Conservation (phyloP, 2,797 vertebrate genomes). For the Lithobates pipiens region DNA sequence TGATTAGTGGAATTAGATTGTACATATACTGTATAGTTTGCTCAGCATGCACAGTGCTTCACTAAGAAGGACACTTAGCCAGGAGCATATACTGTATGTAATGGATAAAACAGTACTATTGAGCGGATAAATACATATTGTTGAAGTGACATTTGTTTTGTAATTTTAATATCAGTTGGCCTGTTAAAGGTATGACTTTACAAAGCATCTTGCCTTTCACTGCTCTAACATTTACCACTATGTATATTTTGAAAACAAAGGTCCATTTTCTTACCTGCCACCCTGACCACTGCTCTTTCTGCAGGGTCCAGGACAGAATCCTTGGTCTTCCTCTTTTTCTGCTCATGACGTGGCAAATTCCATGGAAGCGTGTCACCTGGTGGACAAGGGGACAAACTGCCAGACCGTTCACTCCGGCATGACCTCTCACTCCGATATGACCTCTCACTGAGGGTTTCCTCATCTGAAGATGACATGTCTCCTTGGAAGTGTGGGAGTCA, state of each 20-base stretch:
- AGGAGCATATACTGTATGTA: too few relatives aligned
- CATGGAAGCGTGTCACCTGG: conserved; percentile 93
- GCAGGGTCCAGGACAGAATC: conserved; percentile 96
- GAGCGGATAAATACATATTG: too few relatives aligned
- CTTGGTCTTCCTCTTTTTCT: conserved; percentile 95
- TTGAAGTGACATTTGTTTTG: too few relatives aligned
- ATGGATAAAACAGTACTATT: too few relatives aligned
- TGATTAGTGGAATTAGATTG: too few relatives aligned
- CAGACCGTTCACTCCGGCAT: conserved; percentile 80
- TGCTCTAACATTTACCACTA: too few relatives aligned
- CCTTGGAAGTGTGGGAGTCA: conserved; percentile 51
- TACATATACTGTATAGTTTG: too few relatives aligned
- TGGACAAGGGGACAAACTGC: conserved; percentile 90
- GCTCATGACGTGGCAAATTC: conserved; percentile 94
- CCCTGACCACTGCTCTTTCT: conserved; percentile 94
- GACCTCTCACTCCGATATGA: conserved; percentile 93
- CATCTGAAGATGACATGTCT: conserved; percentile 94
- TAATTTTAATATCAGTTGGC: too few relatives aligned
- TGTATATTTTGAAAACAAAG: not conserved
- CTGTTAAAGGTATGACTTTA: not conserved
- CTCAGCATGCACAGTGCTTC: too few relatives aligned
- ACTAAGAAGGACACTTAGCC: too few relatives aligned
- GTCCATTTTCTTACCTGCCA: conserved; percentile 84
- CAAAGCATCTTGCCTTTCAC: too few relatives aligned
- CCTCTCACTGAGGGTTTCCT: conserved; percentile 94